These are phyloP conservation scores for Abrostola tripartita DNA, from an alignment of 2,888 invertebrate genomes.

Conservation along the genomic window DNA sequence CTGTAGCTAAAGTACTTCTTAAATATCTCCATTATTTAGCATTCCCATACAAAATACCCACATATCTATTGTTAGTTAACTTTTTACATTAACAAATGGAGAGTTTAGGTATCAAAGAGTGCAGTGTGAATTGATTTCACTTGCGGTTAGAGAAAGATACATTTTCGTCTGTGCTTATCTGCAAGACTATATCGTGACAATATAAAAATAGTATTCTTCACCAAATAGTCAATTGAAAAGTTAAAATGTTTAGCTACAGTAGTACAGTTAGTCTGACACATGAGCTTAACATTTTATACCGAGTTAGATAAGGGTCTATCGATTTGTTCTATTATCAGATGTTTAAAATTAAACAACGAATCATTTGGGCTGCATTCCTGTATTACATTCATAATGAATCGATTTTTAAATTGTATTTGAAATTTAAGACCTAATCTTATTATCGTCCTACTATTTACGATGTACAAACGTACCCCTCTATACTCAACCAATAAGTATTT, in stretches of 20 bases:
- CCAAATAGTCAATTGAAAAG: constrained; percentile 45
- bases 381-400: background rate
- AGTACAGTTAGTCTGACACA: constrained; percentile 65
- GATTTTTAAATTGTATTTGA: constrained; percentile 1
- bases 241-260: constrained; percentile 70
- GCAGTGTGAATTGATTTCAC: constrained; percentile 23
- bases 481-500: too few relatives aligned
- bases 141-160: constrained; percentile 13
- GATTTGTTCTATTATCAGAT: constrained; percentile 73
- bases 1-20: constrained; percentile 70
- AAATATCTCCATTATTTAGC: constrained; percentile 48
- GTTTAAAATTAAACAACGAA: constrained; percentile 77
- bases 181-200: constrained; percentile 33
- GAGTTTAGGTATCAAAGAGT: constrained; percentile 19
- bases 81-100: constrained; percentile 44
- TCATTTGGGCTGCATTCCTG: constrained; percentile 71
- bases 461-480: too few relatives aligned
- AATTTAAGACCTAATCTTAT: constrained; percentile 2
- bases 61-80: constrained; percentile 49
- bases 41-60: constrained; percentile 46
- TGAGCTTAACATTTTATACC: constrained; percentile 83
- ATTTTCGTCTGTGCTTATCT: constrained; percentile 44
- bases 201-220: constrained; percentile 33
- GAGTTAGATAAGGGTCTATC: constrained; percentile 65
- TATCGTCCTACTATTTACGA: too few relatives aligned